Evolutionary conservation across 2,113 vertebrate genomes (phyloP).

Genomic region (Collichthys lucidus): DNA sequence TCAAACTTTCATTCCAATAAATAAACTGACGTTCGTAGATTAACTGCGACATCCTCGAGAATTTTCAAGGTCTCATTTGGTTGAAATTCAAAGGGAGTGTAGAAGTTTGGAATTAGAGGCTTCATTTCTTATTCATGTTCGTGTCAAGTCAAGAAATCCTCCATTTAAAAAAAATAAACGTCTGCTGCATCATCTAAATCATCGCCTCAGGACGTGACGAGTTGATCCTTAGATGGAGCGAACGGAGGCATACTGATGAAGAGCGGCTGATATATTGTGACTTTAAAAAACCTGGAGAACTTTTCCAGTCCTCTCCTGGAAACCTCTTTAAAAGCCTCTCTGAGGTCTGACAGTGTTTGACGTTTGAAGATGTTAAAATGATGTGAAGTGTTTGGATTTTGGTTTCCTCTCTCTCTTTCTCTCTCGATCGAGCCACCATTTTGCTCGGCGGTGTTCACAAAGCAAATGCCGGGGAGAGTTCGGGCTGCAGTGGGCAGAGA

Average conservation of each 20-base stretch:
- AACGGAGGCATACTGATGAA: constrained; percentile 15
- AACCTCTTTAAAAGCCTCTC: background rate
- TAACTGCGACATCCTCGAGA: background rate
- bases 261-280: background rate
- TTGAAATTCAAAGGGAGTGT: background rate
- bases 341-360: background rate
- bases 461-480: constrained; percentile 12
- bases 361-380: background rate
- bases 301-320: background rate
- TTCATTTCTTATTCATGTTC: constrained; percentile 41
- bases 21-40: background rate
- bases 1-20: background rate
- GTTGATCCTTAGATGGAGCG: background rate
- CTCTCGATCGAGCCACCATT: constrained; percentile 10
- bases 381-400: background rate
- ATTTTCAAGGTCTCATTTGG: constrained; percentile 4
- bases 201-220: constrained; percentile 9
- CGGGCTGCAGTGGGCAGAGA: constrained; percentile 55
- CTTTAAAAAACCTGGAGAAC: background rate
- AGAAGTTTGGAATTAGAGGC: background rate
- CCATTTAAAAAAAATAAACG: constrained; percentile 11
- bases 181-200: constrained; percentile 24
- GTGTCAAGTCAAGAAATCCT: constrained; percentile 17
- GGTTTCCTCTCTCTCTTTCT: background rate
- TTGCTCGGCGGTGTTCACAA: constrained; percentile 13